A percentile compares a stretch with the other conserved stretches of the same genome.
These are phyloP conservation scores for Elysia chlorotica DNA, from an alignment of 1,140 invertebrate genomes.

Conservation along the genomic window DNA sequence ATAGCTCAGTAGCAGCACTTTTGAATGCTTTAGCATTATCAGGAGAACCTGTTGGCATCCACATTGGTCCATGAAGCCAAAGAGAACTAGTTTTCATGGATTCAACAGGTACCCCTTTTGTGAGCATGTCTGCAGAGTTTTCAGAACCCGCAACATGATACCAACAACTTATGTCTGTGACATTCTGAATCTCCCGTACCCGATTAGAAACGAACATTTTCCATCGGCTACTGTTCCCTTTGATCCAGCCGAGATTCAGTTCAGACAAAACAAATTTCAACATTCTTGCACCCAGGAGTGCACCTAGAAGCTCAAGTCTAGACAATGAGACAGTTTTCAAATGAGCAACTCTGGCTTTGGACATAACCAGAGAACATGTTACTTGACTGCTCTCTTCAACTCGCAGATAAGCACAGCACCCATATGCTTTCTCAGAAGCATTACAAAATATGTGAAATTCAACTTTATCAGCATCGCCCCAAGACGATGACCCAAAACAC, in stretches of 20 bases:
- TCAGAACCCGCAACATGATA: neutral
- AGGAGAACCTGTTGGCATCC: neutral
- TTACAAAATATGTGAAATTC: neutral
- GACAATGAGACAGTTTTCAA: neutral
- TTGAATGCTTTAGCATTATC: slow-evolving; percentile 4
- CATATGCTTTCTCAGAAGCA: neutral
- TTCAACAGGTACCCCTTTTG: neutral
- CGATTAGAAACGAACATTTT: neutral
- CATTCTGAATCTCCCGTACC: neutral
- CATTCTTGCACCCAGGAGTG: neutral
- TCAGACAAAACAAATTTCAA: neutral
- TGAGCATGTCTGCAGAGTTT: neutral
- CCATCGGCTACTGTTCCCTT: neutral
- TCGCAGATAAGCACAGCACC: neutral
- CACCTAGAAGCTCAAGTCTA: neutral
- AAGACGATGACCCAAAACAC: neutral
- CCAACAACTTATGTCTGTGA: neutral
- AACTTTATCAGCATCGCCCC: neutral
- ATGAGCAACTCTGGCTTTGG: neutral
- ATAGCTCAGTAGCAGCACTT: neutral
- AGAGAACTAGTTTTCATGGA: neutral
- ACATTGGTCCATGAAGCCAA: neutral
- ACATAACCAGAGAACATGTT: neutral
- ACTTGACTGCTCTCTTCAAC: too few species aligned
- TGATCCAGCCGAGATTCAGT: neutral